Base-by-base conservation (phyloP, 2,888 invertebrate species). In the Polylopha cassiicola region DNA sequence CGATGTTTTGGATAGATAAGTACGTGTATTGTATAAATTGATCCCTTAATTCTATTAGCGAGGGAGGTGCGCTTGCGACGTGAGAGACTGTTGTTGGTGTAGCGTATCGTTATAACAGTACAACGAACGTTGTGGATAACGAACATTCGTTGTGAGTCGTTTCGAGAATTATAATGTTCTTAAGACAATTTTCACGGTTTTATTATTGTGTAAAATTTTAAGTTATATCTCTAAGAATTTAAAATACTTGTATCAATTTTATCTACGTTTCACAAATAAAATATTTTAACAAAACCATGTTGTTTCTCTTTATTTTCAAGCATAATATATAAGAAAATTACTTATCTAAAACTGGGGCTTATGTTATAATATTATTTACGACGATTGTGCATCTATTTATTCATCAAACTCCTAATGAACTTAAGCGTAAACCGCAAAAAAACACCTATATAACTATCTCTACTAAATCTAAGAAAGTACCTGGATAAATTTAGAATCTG, bases 221-320 rank as follows among this genome's bases (percentile, higher is more conserved):
- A 78, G 80, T 80, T 76, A 55, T 73, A 75, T 75, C 65, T 78
- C 60, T 82, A 84, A 82, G 82, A 79, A 76, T 78, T 84, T 82
- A 79, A 82, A 82, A 80, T 82, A 84, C 81, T 80, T 84, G 82
- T 84, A 84, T 82, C 82, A 73, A 82, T 84, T 84, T 84, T 84
- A 84, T 84, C 82, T 84, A 84, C 80, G 84, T 82, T 84, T 84
- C 84, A 81, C 75, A 82, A 84, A 82, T 84, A 82, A 79, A 84
- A 78, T 80, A 82, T 81, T 84, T 82, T 84, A 82, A 82, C 80
- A 77, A 82, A 81, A 75, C 56, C 53, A 61, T 50, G 49, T 50
- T 39, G 48, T 16, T 41, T 55, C 58, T 53, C 36, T 58, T 58
- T 64, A 49, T 37, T 23, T 39, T 7, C n/a, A 29, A n/a, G 5